These are phyloP conservation scores for Drosophila monieri DNA, from an alignment of 2,888 invertebrate genomes.

Conservation along the genomic window DNA sequence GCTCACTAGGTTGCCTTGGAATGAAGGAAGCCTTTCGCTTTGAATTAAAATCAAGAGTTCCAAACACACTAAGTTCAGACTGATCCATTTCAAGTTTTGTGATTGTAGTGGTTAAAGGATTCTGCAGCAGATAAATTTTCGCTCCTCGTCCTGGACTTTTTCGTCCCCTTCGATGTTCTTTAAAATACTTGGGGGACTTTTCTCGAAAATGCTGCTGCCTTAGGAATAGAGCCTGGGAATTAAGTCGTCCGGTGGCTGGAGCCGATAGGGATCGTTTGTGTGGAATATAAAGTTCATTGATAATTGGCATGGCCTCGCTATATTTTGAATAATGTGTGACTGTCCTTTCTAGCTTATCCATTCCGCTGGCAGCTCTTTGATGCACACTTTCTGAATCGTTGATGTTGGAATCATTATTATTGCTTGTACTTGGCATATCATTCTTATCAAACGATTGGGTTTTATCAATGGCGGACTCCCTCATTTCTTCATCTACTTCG, in stretches of 20 bases:
- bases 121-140: background rate
- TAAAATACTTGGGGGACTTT: background rate
- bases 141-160: background rate
- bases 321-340: background rate
- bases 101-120: background rate
- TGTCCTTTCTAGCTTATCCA: background rate
- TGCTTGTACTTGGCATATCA: background rate
- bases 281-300: background rate
- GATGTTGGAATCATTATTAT: background rate
- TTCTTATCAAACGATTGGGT: background rate
- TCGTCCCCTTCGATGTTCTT: background rate
- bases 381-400: background rate
- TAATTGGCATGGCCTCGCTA: background rate
- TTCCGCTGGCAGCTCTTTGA: background rate
- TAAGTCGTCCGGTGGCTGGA: background rate
- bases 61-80: background rate
- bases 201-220: too few relatives aligned
- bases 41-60: background rate
- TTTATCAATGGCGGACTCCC: too few relatives aligned
- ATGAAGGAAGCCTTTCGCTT: background rate
- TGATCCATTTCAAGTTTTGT: background rate
- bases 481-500: too few relatives aligned
- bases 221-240: background rate
- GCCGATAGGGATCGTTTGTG: background rate
- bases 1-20: background rate